Conservation (phyloP, 2,113 vertebrate genomes). For the Diphyllodes magnificus region DNA sequence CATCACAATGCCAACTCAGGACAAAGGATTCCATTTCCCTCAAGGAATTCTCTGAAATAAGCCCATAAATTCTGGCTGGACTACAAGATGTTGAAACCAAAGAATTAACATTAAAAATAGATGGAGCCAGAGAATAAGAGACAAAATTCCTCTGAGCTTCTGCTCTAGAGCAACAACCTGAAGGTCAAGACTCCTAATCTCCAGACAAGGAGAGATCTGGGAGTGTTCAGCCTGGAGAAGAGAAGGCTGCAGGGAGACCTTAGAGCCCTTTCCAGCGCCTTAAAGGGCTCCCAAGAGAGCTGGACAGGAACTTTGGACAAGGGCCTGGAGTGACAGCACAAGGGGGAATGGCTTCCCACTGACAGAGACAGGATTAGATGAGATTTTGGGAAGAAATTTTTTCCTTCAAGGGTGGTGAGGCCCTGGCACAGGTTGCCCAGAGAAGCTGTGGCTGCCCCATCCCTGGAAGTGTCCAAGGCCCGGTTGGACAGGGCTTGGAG, state of each 20-base stretch:
- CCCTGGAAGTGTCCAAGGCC: not conserved
- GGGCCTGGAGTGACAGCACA: not conserved
- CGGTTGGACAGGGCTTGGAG: not conserved
- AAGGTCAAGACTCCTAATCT: not conserved
- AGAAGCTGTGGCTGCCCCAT: not conserved
- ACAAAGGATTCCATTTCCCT: not conserved
- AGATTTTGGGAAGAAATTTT: not conserved
- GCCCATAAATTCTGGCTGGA: not conserved
- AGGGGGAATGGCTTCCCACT: not conserved
- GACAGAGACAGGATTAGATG: rapidly evolving
- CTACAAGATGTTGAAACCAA: not conserved
- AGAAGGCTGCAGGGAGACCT: not conserved
- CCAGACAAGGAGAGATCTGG: not conserved
- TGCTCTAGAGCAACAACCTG: not conserved
- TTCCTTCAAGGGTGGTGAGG: not conserved
- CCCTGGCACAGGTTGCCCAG: not conserved
- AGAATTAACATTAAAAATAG: not conserved
- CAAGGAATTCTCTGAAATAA: not conserved
- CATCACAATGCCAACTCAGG: rapidly evolving
- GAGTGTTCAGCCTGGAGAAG: not conserved
- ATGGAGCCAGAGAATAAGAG: not conserved
- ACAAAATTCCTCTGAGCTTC: not conserved
- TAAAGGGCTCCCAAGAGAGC: not conserved
- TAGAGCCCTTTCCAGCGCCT: not conserved
- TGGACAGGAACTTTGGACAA: not conserved